These are phyloP conservation scores for Beroe ovata DNA, from an alignment of 37 sponge, comb jelly and placozoan genomes.

Conservation along the genomic window DNA sequence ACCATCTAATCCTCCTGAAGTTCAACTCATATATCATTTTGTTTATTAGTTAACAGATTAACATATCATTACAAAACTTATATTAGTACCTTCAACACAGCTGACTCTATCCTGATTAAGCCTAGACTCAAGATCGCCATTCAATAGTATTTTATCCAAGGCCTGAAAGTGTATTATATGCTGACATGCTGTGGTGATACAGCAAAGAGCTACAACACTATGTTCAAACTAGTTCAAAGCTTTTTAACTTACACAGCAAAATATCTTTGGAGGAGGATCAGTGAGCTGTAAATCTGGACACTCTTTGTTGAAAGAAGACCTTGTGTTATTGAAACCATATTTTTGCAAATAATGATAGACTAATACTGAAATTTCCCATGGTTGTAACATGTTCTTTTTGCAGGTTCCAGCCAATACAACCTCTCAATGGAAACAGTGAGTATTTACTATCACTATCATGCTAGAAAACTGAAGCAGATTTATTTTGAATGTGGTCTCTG, in stretches of 20 bases:
- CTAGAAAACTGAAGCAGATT: too few relatives aligned
- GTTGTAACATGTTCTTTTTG: slow-evolving; percentile 17
- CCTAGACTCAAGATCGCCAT: slow-evolving; percentile 35
- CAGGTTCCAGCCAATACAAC: too few relatives aligned
- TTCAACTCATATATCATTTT: neutral
- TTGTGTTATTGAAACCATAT: slow-evolving; percentile 6
- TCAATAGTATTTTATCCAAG: neutral
- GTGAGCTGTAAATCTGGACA: neutral
- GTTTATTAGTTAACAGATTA: too few relatives aligned
- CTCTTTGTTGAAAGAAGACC: neutral
- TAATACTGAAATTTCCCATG: slow-evolving; percentile 33
- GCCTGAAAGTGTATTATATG: too few relatives aligned
- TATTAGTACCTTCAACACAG: neutral
- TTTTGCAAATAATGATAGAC: slow-evolving; percentile 28
- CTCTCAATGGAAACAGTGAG: too few relatives aligned
- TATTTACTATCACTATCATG: too few relatives aligned
- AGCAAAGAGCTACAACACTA: neutral
- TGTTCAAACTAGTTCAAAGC: neutral
- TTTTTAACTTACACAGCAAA: slow-evolving; percentile 20
- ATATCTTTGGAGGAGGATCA: slow-evolving; percentile 10
- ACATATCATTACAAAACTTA: neutral
- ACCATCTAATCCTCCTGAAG: neutral
- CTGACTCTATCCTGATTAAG: too few relatives aligned
- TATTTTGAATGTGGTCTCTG: too few relatives aligned
- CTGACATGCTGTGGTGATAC: too few relatives aligned